Base-by-base conservation (phyloP, 37 sponge, comb jelly and placozoan genomes). In the Bolinopsis microptera region DNA sequence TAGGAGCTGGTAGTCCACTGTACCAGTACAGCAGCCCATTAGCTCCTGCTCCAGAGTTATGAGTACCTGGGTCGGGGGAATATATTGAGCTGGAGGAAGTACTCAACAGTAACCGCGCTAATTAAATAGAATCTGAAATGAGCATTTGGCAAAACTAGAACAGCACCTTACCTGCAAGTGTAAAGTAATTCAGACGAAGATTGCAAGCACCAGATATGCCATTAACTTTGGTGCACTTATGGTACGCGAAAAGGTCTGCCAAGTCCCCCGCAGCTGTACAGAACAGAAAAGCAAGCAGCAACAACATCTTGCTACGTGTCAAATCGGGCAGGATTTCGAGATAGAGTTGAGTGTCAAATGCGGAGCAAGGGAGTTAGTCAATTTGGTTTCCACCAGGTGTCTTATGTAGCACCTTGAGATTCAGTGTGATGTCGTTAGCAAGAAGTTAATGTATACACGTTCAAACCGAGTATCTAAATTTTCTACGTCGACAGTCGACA, bases 31-130 rank as follows among this genome's bases (percentile, higher is more conserved):
- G 13, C 31, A 30, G 75, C 3, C 75, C 75, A n/a, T 30, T 23
- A 3, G 75, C 75, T 30, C 75, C 75, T 28, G 75, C 13, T 72
- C 75, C 75, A n/a, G 75, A 72, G 75, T 72, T 72, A 21, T 72
- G 75, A 8, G 75, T 72, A 24, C 75, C 75, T 72, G 75, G 26
- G 75, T 13, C n/a, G n/a, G n/a, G n/a, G n/a, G n/a, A n/a, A n/a
- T n/a, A n/a, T n/a, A n/a, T n/a, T n/a, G n/a, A n/a, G n/a, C n/a
- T n/a, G n/a, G n/a, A n/a, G n/a, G n/a, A n/a, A n/a, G n/a, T n/a
- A n/a, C n/a, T n/a, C n/a, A n/a, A n/a, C n/a, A n/a, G n/a, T n/a
- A n/a, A n/a, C n/a, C n/a, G n/a, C n/a, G n/a, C n/a, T n/a, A n/a
- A n/a, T n/a, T n/a, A n/a, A n/a, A n/a, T n/a, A n/a, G n/a, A n/a